Conservation (phyloP, 37 sponge, comb jelly and placozoan genomes). For the Crambe crambe region DNA sequence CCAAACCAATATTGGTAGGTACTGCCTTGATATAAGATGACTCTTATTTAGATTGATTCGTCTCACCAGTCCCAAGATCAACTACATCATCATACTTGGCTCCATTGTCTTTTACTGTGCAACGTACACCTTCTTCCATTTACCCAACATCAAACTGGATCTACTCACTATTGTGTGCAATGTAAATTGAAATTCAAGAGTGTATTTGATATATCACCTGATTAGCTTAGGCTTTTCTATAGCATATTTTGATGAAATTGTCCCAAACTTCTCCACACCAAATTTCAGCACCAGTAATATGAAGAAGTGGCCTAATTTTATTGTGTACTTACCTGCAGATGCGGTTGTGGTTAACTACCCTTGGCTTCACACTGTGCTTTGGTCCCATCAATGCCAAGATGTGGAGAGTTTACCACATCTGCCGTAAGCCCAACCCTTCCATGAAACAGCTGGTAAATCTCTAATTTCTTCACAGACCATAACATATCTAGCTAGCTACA, state of each 20-base stretch:
- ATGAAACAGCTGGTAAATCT: constrained; percentile 19
- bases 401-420: constrained; percentile 57
- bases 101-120: constrained; percentile 36
- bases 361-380: constrained; percentile 36
- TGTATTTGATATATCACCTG: not conserved
- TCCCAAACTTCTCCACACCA: too few species aligned
- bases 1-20: too few species aligned
- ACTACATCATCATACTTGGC: constrained; percentile 50
- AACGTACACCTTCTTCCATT: constrained; percentile 24
- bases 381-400: constrained; percentile 55
- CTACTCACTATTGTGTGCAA: constrained; percentile 25
- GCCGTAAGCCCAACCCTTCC: constrained; percentile 31
- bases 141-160: not conserved
- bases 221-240: not conserved
- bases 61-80: constrained; percentile 47
- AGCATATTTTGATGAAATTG: too few species aligned
- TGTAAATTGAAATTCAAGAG: constrained; percentile 17
- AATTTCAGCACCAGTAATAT: too few species aligned
- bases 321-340: constrained; percentile 2
- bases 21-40: too few species aligned
- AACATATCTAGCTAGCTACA: not conserved
- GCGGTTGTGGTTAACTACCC: constrained; percentile 11
- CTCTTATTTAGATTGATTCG: constrained; percentile 33
- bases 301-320: too few species aligned
- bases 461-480: not conserved